Evolutionary conservation across 1,140 invertebrate species (phyloP).

Genomic region (Cotesia typhae): DNA sequence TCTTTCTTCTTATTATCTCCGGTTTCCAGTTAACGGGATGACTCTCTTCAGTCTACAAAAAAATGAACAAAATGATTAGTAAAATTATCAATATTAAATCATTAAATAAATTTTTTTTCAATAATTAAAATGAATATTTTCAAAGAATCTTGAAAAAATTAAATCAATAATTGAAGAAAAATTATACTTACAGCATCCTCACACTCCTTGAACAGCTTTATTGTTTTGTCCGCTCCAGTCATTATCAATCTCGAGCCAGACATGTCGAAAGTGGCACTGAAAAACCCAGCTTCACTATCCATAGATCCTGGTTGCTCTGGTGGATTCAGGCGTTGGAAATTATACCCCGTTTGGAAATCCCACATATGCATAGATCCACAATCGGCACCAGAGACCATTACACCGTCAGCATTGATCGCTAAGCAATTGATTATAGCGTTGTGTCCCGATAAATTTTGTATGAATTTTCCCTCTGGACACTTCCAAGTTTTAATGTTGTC

Average conservation of each 20-base stretch:
- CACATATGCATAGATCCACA: constrained; percentile 98
- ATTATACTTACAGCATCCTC: constrained; percentile 79
- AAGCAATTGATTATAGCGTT: constrained; percentile 98
- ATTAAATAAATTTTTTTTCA: no score
- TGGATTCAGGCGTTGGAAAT: constrained; percentile 93
- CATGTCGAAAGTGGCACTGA: constrained; percentile 93
- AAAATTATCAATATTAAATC: no score
- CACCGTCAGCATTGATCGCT: constrained; percentile 92
- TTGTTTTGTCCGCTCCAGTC: constrained; percentile 98
- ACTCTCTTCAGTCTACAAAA: constrained; percentile 86
- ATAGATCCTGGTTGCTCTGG: constrained; percentile 98
- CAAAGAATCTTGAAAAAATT: constrained; percentile 63
- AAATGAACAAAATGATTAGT: constrained; percentile 22
- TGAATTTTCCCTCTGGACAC: constrained; percentile 97
- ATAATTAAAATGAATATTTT: no score
- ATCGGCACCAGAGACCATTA: constrained; percentile 97
- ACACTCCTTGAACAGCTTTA: constrained; percentile 99
- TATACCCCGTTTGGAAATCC: constrained; percentile 99
- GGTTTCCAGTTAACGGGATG: constrained; percentile 98
- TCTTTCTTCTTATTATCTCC: constrained; percentile 66
- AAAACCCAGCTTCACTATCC: constrained; percentile 98
- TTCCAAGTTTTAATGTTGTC: constrained; percentile 99
- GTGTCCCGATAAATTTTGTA: constrained; percentile 97
- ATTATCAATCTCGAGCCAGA: constrained; percentile 94
- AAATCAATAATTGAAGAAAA: constrained; percentile 22